phyloP scores from a whole-genome alignment of 2,888 invertebrate species.

The Cinara cedri region DNA sequence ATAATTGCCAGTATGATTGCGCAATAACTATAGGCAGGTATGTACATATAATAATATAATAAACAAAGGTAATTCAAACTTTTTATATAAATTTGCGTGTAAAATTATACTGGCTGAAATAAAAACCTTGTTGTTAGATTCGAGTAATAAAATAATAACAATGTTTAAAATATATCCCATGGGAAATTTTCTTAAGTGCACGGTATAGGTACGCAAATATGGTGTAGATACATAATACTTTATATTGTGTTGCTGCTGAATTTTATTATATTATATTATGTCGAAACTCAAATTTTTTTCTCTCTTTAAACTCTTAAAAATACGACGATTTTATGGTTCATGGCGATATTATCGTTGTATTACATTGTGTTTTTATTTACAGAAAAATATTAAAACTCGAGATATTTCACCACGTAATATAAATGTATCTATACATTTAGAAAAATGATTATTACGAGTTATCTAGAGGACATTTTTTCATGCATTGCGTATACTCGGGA shows the following conservation, averaged over 20 bases:
- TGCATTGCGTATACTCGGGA: too few species aligned
- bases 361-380: neutral
- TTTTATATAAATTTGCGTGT: conserved; percentile 9
- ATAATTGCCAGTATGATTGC: conserved; percentile 31
- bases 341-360: neutral
- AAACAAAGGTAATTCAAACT: conserved; percentile 26
- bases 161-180: conserved; percentile 33
- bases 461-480: too few species aligned
- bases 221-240: conserved; percentile 25
- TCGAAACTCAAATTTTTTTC: conserved; percentile 11
- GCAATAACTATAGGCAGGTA: neutral
- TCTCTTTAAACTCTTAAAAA: neutral
- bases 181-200: conserved; percentile 32
- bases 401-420: neutral
- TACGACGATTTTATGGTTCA: conserved; percentile 8
- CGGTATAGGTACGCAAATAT: conserved; percentile 15
- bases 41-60: neutral
- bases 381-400: neutral
- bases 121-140: conserved; percentile 29
- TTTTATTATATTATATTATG: neutral
- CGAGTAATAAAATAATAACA: conserved; percentile 30
- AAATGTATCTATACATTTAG: too few species aligned
- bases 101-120: conserved; percentile 22
- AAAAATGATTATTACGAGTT: too few species aligned
- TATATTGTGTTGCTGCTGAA: neutral